These are phyloP conservation scores for Cheumatopsyche charites DNA, from an alignment of 1,140 invertebrate genomes.

Conservation along the genomic window DNA sequence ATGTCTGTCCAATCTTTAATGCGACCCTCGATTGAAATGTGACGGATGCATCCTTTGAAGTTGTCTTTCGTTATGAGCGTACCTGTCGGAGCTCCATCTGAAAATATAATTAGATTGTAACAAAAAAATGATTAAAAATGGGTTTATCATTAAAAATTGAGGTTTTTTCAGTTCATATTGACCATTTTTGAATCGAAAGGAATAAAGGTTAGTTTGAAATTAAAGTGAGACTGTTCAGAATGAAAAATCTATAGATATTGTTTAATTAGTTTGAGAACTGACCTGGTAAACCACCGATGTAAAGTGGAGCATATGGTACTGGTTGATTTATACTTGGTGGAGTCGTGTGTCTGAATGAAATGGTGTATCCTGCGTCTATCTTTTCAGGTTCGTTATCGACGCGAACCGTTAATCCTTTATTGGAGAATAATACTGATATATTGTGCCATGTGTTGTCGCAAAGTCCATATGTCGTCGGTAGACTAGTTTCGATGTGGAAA, in stretches of 20 bases:
- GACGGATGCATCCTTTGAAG: constrained; percentile 91
- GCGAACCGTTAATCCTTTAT: constrained; percentile 71
- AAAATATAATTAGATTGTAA: constrained; percentile 33
- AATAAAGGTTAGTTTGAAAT: no score
- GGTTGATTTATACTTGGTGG: constrained; percentile 55
- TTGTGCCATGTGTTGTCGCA: constrained; percentile 91
- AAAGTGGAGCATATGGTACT: constrained; percentile 67
- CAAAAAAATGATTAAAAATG: no score
- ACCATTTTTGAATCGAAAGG: no score
- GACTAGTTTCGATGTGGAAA: constrained; percentile 65
- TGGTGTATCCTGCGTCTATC: constrained; percentile 53
- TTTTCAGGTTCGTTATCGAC: constrained; percentile 71
- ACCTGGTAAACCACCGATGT: constrained; percentile 88
- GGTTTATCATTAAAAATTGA: no score
- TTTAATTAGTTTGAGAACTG: no score
- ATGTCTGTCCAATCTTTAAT: constrained; percentile 83
- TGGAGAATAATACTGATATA: constrained; percentile 75
- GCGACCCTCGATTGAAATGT: constrained; percentile 71
- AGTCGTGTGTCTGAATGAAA: constrained; percentile 51
- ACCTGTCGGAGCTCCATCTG: constrained; percentile 46
- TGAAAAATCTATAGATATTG: no score
- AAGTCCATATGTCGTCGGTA: constrained; percentile 68
- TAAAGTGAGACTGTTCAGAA: no score
- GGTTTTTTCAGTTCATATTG: no score
- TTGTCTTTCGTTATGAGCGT: constrained; percentile 64